Evolutionary conservation across 1,140 invertebrate genomes (phyloP), one percentile per base, ranked within the genome.

Genomic region (Halesus radiatus): DNA sequence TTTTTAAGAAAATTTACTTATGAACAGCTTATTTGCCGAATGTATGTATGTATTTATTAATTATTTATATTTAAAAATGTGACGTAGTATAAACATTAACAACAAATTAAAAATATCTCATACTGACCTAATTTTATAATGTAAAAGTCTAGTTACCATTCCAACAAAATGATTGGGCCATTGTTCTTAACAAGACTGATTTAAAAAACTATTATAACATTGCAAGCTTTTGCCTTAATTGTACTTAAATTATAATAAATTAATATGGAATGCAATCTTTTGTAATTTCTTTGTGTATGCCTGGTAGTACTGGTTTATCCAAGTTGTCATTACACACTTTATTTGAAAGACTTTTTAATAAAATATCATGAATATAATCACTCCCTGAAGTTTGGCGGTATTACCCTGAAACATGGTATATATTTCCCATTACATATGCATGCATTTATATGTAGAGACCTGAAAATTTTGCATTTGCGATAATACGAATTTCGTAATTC

Each of bases 121-220:
- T 52, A 8, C 68, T 72, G 53, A 26, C 50, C 20, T 72, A 18
- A 74, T 58, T 58, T 74, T 37, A 13, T 74, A 74, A 78, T 81
- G 75, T 76, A 52, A 76, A 56, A 83, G 70, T 80, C 74, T 83
- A 83, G 81, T 83, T 83, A 83, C 81, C 81, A 83, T 83, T 83
- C 81, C 81, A 83, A 80, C n/a, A 58, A 72, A 64, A 73, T 58
- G 79, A 80, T 83, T 80, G 81, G 79, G 81, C 79, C 81, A 80
- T 83, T 80, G 73, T 78, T 80, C 32, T 79, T 83, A 83, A 83
- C 81, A 83, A 83, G 81, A 83, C 81, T 83, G 81, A 83, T 83
- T 80, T 83, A 53, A 70, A 76, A 79, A 78, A 80, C 70, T 80
- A 64, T 77, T 54, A 62, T 83, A 78, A 83, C 56, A 76, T 68